Conservation (phyloP, 2,113 vertebrate species). For the Cynopterus brachyotis region DNA sequence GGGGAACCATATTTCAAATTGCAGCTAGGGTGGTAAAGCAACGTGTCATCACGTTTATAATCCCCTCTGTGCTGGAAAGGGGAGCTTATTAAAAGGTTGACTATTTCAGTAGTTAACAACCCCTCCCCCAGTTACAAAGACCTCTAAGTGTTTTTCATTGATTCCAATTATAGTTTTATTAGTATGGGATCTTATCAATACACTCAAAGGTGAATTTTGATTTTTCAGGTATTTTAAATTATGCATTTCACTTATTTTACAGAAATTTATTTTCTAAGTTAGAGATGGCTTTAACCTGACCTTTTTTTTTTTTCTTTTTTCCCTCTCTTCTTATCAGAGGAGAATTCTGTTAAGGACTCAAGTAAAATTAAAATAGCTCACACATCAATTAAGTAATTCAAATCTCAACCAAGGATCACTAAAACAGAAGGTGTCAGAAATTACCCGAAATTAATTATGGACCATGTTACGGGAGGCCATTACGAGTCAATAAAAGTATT, state of each 20-base stretch:
- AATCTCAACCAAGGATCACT: conserved; percentile 37
- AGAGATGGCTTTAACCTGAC: not conserved
- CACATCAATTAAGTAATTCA: conserved; percentile 47
- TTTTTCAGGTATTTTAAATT: not conserved
- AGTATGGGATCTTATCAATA: not conserved
- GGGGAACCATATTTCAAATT: not conserved
- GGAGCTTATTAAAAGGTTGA: not conserved
- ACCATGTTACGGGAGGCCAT: not conserved
- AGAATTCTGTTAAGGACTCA: conserved; percentile 43
- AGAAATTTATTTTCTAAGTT: not conserved
- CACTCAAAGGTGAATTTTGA: not conserved
- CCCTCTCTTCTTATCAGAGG: not conserved
- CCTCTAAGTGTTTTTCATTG: not conserved
- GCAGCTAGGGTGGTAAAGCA: not conserved
- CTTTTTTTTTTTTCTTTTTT: not conserved
- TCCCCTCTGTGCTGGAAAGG: not conserved
- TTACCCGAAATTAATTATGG: conserved; percentile 13
- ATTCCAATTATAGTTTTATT: not conserved
- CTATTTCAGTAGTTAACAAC: not conserved
- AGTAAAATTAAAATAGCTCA: conserved; percentile 47
- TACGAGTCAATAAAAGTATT: not conserved
- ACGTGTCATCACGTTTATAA: not conserved
- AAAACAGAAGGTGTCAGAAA: conserved; percentile 39
- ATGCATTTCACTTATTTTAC: not conserved
- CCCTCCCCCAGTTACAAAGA: not conserved